Evolutionary conservation across 2,113 vertebrate genomes (phyloP).

Genomic region (Mus spicilegus): DNA sequence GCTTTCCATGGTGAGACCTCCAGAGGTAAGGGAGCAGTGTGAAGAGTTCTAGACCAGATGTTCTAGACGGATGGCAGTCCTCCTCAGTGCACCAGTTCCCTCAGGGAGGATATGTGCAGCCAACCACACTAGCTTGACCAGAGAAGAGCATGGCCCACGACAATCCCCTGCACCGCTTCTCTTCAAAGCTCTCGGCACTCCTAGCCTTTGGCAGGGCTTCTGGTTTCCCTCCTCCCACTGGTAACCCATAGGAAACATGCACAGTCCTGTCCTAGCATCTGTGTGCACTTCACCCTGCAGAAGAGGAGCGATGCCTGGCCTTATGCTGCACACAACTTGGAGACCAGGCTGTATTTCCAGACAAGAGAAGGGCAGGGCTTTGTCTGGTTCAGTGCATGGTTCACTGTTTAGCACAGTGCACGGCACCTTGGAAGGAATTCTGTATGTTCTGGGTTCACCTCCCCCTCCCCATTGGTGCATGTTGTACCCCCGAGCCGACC

Average conservation of each 20-base stretch:
- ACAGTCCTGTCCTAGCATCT: neutral
- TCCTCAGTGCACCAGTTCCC: neutral
- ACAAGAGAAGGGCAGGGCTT: neutral
- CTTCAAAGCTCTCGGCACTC: neutral
- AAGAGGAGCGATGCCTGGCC: neutral
- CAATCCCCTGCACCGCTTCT: neutral
- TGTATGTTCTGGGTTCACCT: neutral
- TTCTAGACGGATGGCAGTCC: neutral
- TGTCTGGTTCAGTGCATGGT: neutral
- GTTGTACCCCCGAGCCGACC: neutral
- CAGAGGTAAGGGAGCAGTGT: neutral
- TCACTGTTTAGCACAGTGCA: neutral
- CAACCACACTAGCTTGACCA: neutral
- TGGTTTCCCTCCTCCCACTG: neutral
- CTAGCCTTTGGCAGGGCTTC: neutral
- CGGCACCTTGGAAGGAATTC: neutral
- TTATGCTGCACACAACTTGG: neutral
- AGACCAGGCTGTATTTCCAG: neutral
- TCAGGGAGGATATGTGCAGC: neutral
- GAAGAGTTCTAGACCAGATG: neutral
- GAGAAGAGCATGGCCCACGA: too few species aligned
- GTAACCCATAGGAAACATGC: neutral
- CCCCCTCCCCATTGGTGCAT: too few species aligned
- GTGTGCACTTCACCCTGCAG: neutral
- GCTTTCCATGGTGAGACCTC: neutral